Base-by-base conservation (phyloP, 2,888 invertebrate genomes). In the Cataglyphis rosenhaueri region DNA sequence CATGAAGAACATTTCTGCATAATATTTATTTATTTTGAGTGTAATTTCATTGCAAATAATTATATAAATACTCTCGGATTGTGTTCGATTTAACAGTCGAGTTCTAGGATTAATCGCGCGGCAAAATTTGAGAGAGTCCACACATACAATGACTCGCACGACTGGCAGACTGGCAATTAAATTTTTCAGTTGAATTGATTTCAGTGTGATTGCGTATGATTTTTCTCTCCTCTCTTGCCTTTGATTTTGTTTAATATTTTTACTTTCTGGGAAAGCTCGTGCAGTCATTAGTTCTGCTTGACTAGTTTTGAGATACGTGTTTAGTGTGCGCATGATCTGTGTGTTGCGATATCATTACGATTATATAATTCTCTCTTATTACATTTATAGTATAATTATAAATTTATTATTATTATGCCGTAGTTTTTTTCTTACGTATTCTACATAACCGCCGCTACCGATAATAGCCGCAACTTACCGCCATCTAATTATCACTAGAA, bases 321-420 rank as follows among this genome's bases (percentile, higher is more conserved):
- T 92, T 94, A 94, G 92, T 92, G 59, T 79, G 92, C 93, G 94
- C 94, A 94, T 94, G 94, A 92, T 93, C 88, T 93, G 93, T 94
- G 92, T 93, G 91, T 92, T 92, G 88, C 84, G 86, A 91, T 52
- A 52, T 90, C 86, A 87, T 86, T 74, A 88, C 84, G 71, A 87
- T 85, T 75, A 88, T 90, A 84, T 21, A 25, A 85, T 85, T 84
- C 73, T 84, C 75, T 78, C 79, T 29, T 29, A 78, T 86, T 65
- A 83, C 73, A 82, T 59, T 48, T 81, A 79, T 44, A 74, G n/a
- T 83, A 66, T 32, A 64, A 70, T 83, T 79, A 84, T 59, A 79
- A 78, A 76, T 52, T 75, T 35, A 21, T 76, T 52, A 52, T 78
- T 52, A 52, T 52, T n/a, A 52, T 44, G 48, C 66, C 76, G 76